These are phyloP conservation scores for Cirrhinus mrigala DNA, from an alignment of 2,797 vertebrate genomes.

Conservation along the genomic window DNA sequence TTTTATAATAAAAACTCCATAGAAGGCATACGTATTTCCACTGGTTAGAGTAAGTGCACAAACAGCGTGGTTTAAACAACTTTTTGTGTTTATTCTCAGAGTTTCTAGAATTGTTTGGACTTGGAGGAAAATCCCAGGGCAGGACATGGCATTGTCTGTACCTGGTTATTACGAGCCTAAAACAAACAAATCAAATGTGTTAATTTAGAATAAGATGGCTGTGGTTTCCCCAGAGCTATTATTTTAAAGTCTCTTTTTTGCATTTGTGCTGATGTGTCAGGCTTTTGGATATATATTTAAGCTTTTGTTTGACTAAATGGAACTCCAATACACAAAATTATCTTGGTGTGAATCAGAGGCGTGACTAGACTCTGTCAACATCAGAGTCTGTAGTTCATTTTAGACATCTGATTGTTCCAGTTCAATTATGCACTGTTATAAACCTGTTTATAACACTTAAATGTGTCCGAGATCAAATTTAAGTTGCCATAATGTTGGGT, in stretches of 20 bases:
- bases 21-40: neutral
- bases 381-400: neutral
- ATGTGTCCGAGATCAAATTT: no score
- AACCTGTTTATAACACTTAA: no score
- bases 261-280: neutral
- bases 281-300: neutral
- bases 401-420: neutral
- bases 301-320: neutral
- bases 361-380: neutral
- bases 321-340: neutral
- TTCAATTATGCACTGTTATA: neutral
- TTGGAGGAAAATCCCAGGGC: neutral
- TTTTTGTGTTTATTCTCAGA: neutral
- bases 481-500: no score
- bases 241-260: neutral
- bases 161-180: constrained; percentile 12
- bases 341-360: neutral
- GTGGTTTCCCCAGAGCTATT: neutral
- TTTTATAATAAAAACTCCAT: neutral
- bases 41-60: neutral
- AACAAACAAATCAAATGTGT: neutral
- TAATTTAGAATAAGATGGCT: neutral
- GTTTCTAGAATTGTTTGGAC: neutral
- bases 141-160: neutral
- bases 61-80: neutral